Percentiles rank a stretch among this genome's conserved stretches.
Conservation (phyloP, 2,113 vertebrate genomes). For the Platycercus adscitus region DNA sequence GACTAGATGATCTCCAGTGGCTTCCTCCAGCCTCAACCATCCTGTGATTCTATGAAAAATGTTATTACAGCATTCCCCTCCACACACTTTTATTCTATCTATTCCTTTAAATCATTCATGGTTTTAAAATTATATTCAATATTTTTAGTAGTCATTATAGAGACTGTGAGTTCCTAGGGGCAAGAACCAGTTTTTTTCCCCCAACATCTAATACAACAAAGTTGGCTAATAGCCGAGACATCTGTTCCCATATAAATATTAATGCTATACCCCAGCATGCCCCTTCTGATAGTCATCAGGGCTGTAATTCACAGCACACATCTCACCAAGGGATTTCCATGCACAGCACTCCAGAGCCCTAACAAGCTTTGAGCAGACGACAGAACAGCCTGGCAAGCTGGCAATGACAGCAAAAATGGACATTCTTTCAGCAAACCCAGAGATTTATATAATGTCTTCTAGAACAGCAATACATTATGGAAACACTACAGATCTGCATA, state of each 20-base stretch:
- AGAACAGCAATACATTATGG: background rate
- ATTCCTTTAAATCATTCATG: background rate
- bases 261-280: constrained; percentile 14
- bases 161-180: background rate
- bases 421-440: constrained; percentile 4
- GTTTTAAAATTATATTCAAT: background rate
- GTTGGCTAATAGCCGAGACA: background rate
- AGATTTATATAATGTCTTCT: background rate
- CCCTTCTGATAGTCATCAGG: background rate
- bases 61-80: background rate
- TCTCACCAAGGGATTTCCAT: background rate
- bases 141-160: background rate
- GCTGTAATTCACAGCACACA: background rate
- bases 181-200: background rate
- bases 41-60: background rate
- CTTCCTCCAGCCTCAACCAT: background rate
- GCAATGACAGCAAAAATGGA: background rate
- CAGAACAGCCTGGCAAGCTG: constrained; percentile 4
- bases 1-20: background rate
- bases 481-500: background rate
- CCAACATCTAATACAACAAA: background rate
- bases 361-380: constrained; percentile 33
- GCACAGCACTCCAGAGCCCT: background rate
- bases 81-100: background rate
- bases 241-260: constrained; percentile 1